Percentiles rank a stretch among this genome's conserved stretches.
These are phyloP conservation scores for Rhipidura dahli DNA, from an alignment of 2,113 vertebrate species.

Conservation along the genomic window DNA sequence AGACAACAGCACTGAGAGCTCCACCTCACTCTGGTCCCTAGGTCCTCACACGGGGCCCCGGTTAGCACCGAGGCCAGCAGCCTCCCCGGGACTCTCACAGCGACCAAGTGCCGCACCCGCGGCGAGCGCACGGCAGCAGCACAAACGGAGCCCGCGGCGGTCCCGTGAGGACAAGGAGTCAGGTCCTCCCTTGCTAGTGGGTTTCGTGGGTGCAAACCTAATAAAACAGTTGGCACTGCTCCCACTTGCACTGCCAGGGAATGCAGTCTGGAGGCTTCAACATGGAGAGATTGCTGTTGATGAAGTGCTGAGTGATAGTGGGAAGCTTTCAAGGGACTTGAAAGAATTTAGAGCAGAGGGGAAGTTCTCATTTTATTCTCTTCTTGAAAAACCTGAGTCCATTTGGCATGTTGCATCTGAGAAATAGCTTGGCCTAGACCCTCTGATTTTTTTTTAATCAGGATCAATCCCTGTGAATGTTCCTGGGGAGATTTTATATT, in stretches of 20 bases:
- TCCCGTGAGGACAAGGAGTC: background rate
- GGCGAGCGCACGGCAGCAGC: fast-evolving
- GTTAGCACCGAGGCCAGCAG: background rate
- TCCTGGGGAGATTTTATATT: background rate
- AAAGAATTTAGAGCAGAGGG: background rate
- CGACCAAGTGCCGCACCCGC: background rate
- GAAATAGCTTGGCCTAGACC: background rate
- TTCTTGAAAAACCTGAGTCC: background rate
- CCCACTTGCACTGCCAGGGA: background rate
- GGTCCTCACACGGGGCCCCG: fast-evolving
- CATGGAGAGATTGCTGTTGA: background rate
- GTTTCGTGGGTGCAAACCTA: slow-evolving; percentile 18
- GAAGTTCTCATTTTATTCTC: background rate
- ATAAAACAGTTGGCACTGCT: background rate
- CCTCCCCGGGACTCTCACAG: background rate
- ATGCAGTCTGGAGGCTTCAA: background rate
- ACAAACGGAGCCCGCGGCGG: fast-evolving
- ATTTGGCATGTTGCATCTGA: background rate
- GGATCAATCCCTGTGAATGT: background rate
- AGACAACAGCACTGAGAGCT: background rate
- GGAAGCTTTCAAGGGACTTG: slow-evolving; percentile 31
- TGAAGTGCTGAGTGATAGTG: background rate
- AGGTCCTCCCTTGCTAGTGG: background rate
- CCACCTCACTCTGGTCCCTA: background rate
- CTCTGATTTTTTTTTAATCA: background rate